These are phyloP conservation scores for Callithrix jacchus DNA, from an alignment of 2,113 vertebrate genomes.

Conservation along the genomic window DNA sequence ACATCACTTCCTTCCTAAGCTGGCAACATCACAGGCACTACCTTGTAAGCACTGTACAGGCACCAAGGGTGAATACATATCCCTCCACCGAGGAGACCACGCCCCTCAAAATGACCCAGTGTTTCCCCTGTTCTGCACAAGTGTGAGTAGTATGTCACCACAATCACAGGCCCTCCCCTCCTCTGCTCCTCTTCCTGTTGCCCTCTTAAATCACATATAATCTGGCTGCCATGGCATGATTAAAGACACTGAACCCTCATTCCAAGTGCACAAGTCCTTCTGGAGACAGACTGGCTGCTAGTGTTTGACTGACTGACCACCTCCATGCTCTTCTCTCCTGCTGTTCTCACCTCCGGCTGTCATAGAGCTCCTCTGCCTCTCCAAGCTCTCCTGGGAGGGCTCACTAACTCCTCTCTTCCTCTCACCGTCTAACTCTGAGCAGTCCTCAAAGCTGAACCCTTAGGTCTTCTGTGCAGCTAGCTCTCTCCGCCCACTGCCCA, in stretches of 20 bases:
- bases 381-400: neutral
- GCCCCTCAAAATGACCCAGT: neutral
- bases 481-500: neutral
- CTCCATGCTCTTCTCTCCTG: neutral
- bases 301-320: neutral
- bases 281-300: neutral
- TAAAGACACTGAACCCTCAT: neutral
- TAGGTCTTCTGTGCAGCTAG: neutral
- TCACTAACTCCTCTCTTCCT: neutral
- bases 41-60: neutral
- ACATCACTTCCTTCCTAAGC: conserved; percentile 50
- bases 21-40: conserved; percentile 45
- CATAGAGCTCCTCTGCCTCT: neutral
- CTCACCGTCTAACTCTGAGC: neutral
- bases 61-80: neutral
- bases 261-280: neutral
- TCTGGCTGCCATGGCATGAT: neutral
- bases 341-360: neutral
- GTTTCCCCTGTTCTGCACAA: neutral
- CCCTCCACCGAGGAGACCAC: neutral
- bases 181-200: neutral
- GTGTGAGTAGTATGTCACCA: neutral
- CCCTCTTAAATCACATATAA: neutral
- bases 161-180: neutral
- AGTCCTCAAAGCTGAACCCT: neutral